These are phyloP conservation scores for Anolis carolinensis DNA, from an alignment of 2,113 vertebrate species.

Conservation along the genomic window DNA sequence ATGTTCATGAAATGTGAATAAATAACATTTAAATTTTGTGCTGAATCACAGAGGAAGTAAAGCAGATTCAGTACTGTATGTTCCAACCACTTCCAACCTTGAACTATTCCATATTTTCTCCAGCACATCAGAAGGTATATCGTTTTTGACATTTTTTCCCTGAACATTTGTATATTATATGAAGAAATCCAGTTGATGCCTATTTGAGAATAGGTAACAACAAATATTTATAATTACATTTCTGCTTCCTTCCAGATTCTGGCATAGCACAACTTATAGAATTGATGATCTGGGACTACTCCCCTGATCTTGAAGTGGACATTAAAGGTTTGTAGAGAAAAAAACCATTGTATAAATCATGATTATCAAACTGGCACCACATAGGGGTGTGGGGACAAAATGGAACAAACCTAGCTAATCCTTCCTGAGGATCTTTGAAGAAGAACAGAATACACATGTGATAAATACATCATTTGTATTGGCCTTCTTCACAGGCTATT, in stretches of 20 bases:
- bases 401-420: background rate
- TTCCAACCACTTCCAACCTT: too few species aligned
- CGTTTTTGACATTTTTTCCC: background rate
- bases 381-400: background rate
- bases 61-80: background rate
- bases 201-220: background rate
- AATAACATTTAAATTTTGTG: background rate
- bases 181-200: too few species aligned
- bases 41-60: background rate
- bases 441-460: background rate
- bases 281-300: constrained; percentile 96
- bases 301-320: constrained; percentile 81
- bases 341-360: background rate
- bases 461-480: background rate
- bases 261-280: constrained; percentile 86
- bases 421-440: background rate
- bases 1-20: background rate
- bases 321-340: constrained; percentile 79
- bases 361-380: background rate
- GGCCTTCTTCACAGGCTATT: background rate
- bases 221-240: background rate
- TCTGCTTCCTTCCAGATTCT: constrained; percentile 77
- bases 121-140: background rate
- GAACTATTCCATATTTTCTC: background rate
- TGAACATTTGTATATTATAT: too few species aligned